Percentiles rank a stretch among this genome's conserved stretches.
phyloP scores from a whole-genome alignment of 2,797 vertebrate species.

The Hippopotamyrus pictus region DNA sequence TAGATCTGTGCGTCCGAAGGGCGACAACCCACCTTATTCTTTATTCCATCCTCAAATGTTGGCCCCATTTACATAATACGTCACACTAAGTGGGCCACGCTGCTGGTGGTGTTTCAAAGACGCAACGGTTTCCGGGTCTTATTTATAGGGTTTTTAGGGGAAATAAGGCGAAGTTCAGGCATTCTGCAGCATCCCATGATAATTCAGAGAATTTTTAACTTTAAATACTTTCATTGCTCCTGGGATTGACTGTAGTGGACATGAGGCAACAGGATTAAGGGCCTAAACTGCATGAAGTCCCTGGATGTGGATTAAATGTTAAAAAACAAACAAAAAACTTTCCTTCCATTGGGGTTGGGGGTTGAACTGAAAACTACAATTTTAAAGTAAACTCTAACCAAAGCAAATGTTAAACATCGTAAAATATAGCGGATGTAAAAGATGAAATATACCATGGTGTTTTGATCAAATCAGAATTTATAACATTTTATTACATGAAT shows the following conservation, averaged over 20 bases:
- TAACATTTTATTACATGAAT: not conserved
- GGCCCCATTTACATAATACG: not conserved
- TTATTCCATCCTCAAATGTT: not conserved
- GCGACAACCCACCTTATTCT: not conserved
- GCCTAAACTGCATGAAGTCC: not conserved
- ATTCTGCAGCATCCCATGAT: not conserved
- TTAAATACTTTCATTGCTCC: not conserved
- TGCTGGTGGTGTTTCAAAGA: not conserved
- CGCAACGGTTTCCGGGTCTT: not conserved
- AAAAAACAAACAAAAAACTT: not conserved
- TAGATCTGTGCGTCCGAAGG: not conserved
- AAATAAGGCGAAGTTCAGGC: not conserved
- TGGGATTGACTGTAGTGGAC: not conserved
- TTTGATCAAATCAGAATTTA: not conserved
- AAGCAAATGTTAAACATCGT: not conserved
- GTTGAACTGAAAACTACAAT: not conserved
- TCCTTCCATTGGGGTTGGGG: not conserved
- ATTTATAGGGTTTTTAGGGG: not conserved
- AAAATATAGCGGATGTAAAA: not conserved
- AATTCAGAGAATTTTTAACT: not conserved
- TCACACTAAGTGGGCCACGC: not conserved
- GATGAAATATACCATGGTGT: not conserved
- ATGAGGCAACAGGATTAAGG: not conserved
- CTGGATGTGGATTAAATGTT: not conserved
- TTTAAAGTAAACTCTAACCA: not conserved